Evolutionary conservation across 2,888 invertebrate genomes (phyloP), one percentile per base, ranked within the genome.

Genomic region (Autographa pulchrina): DNA sequence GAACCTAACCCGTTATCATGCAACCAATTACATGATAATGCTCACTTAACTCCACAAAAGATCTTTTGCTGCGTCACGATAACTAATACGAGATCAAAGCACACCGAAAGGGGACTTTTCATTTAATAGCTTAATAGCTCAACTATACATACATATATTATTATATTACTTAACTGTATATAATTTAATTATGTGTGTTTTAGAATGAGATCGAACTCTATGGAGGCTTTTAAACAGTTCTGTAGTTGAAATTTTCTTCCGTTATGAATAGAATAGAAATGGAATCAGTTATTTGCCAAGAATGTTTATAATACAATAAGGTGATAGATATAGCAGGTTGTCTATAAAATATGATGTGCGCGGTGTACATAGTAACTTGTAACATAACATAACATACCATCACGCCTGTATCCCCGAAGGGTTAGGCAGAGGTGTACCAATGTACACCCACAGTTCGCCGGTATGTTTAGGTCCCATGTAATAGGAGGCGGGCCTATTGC

Each of bases 1-100:
- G 75, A 74, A 74, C 67, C 52, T 72, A 78, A 75, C 79, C 85
- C 75, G 62, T 80, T 81, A 86, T 86, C 81, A 85, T 63, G 68
- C 66, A 60, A 65, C 72, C 80, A 83, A 87, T 87, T 86, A 87
- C 65, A 71, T 83, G 80, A 84, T 85, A 80, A 80, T 75, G 78
- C 74, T 81, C 70, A 82, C 78, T 82, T 75, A 72, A 70, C 67
- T 20, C 60, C 20, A 66, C 67, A 74, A 68, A 73, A 75, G 77
- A 82, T 78, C 77, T 75, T 73, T 35, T 76, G 85, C 72, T 65
- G 56, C 82, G 85, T 88, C 87, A 88, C 77, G 68, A 20, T 52
- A 48, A 32, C 64, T 87, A 87, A 88, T 87, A 81, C 75, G 76
- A 68, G 78, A 81, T 75, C 62, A 61, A n/a, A 68, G 56, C n/a